phyloP scores from a whole-genome alignment of 2,888 invertebrate species.

The Sesia apiformis region DNA sequence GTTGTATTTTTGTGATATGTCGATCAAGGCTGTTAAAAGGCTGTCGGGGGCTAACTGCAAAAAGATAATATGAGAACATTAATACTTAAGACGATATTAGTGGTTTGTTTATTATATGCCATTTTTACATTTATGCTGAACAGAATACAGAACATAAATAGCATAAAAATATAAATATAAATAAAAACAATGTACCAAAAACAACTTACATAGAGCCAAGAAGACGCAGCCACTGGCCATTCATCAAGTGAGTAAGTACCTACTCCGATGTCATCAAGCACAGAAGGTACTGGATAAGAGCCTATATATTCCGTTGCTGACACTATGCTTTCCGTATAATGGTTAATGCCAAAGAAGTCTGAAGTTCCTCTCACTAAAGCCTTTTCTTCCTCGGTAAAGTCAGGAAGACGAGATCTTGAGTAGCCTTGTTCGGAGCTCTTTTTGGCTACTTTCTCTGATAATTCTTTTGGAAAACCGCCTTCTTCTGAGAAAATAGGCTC shows the following conservation, averaged over 20 bases:
- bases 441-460: constrained; percentile 37
- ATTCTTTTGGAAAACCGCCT: constrained; percentile 50
- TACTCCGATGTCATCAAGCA: constrained; percentile 2
- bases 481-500: constrained; percentile 39
- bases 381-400: constrained; percentile 48
- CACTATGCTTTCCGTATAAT: constrained; percentile 59
- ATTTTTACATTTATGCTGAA: no score
- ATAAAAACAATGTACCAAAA: no score
- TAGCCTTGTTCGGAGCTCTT: constrained; percentile 53
- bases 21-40: no score
- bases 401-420: constrained; percentile 45
- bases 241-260: constrained; percentile 1
- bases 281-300: background rate
- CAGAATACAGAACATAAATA: no score
- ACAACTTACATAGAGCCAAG: background rate
- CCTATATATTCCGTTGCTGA: background rate
- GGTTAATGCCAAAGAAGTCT: constrained; percentile 70
- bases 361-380: constrained; percentile 31
- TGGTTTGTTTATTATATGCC: no score
- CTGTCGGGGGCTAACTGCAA: no score
- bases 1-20: no score
- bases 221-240: constrained; percentile 2
- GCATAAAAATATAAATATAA: no score
- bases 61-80: no score
- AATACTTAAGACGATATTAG: no score